Base-by-base conservation (phyloP, 2,888 invertebrate species). In the Punctoribates punctum region DNA sequence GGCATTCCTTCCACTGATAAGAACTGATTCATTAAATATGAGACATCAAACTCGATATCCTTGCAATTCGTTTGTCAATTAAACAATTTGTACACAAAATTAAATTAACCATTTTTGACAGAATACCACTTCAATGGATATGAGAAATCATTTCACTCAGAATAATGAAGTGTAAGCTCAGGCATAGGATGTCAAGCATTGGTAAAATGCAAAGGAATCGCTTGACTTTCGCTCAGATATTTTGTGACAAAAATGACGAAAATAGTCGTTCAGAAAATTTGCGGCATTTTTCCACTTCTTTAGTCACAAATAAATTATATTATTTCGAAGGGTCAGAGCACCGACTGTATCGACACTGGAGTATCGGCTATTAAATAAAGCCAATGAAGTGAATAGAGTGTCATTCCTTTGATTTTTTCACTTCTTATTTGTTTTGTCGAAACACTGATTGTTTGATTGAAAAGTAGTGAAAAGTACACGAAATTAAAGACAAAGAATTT, bases 341-440 rank as follows among this genome's bases (percentile, higher is more conserved):
- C 15, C 54, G 15, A 17, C 29, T 29, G 2, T 34, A 34, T 25
- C 2, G 34, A 11, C 29, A 62, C 57, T 23, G 57, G 25, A 8
- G 11, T 57, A 23, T 48, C 48, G n/a, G 48, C 29, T 6, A n/a
- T 20, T 2, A 13, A 65, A 65, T 65, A 65, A 65, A 29, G n/a
- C 17, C 65, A 65, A 65, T 65, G 8, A 65, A 65, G 29, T 65
- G 65, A 65, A 65, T 57, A 65, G 29, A 65, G 34, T 65, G 65
- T 65, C 65, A 65, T 34, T 57, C 29, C 34, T 65, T 29, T 65
- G 27, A 65, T 65, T 29, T 60, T 23, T 23, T 65, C 34, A 4
- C 20, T 34, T 4, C 25, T 8, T 23, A 3, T 57, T 5, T 57
- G 57, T 57, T 25, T 57, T 9, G 6, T 29, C 11, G 6, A 27